Evolutionary conservation across 2,888 invertebrate genomes (phyloP).

Genomic region (Patella caerulea): DNA sequence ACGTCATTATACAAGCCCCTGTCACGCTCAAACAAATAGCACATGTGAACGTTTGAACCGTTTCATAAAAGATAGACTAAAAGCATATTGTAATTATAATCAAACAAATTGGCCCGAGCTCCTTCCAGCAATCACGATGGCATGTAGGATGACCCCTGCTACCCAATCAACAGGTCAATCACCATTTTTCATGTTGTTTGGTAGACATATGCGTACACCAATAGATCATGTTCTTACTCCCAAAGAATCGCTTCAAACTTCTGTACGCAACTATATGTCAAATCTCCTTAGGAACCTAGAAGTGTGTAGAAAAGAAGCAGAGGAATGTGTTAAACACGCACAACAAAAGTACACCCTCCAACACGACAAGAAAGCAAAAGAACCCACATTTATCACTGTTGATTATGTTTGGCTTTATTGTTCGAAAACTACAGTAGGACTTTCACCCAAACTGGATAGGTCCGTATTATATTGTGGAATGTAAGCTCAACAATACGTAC

Average conservation of each 20-base stretch:
- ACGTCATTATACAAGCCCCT: not conserved
- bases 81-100: constrained; percentile 10
- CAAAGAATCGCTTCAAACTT: not conserved
- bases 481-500: constrained; percentile 1
- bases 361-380: constrained; percentile 15
- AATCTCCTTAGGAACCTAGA: constrained; percentile 6
- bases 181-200: constrained; percentile 21
- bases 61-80: constrained; percentile 13
- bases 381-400: not conserved
- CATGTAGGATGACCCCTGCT: constrained; percentile 12
- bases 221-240: not conserved
- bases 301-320: constrained; percentile 6
- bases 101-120: constrained; percentile 12
- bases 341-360: constrained; percentile 10
- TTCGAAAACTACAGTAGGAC: not conserved
- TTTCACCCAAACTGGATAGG: constrained; percentile 5
- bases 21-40: constrained; percentile 17
- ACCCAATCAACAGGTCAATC: constrained; percentile 18
- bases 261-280: not conserved
- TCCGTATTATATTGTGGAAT: constrained; percentile 16
- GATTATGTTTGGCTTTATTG: constrained; percentile 10
- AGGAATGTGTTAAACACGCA: not conserved
- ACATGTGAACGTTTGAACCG: constrained; percentile 19
- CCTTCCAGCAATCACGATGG: constrained; percentile 18
- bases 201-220: constrained; percentile 15